phyloP scores from a whole-genome alignment of 2,888 invertebrate genomes.

The Temnothorax rugatulus region DNA sequence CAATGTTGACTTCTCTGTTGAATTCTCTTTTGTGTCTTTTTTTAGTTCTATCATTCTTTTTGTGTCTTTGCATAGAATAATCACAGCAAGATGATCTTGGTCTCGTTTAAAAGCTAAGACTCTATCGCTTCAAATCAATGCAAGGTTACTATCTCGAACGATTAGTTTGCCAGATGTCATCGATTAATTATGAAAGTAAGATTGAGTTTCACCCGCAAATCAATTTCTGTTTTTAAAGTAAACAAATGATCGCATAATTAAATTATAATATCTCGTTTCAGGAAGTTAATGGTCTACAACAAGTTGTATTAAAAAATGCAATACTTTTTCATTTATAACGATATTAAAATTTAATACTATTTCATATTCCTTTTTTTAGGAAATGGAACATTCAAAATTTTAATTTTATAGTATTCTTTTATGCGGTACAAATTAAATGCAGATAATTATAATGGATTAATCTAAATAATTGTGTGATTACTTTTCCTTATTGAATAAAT shows the following conservation, averaged over 20 bases:
- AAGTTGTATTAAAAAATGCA: neutral
- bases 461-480: neutral
- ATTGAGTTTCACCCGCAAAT: neutral
- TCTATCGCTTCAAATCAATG: neutral
- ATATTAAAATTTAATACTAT: neutral
- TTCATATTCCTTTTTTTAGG: neutral
- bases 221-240: neutral
- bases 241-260: neutral
- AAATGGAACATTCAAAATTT: neutral
- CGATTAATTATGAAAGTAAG: neutral
- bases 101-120: neutral
- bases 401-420: neutral
- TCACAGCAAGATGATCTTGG: neutral
- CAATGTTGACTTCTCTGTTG: neutral
- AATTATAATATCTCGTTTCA: neutral
- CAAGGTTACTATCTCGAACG: neutral
- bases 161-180: neutral
- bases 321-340: neutral
- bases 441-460: neutral
- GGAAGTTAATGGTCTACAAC: neutral
- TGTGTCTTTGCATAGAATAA: neutral
- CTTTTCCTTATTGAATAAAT: neutral
- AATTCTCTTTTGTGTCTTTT: neutral
- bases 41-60: too few relatives aligned
- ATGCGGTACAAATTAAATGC: neutral